Percentiles rank a stretch among this genome's conserved stretches.
phyloP scores from a whole-genome alignment of 2,888 invertebrate species.

The Meiosimyza decipiens region DNA sequence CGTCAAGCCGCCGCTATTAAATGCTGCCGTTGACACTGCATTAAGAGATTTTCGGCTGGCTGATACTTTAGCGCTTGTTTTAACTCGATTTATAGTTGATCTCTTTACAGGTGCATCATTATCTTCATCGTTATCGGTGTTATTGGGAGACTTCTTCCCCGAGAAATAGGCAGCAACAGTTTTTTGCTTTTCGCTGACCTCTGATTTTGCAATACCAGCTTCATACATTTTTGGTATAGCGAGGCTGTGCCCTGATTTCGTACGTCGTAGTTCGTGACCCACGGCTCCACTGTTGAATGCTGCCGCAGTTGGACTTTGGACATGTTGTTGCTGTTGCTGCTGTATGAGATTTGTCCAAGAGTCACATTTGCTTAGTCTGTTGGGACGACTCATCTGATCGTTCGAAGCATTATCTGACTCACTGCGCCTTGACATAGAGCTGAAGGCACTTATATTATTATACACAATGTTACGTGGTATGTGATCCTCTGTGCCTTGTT shows the following conservation, averaged over 20 bases:
- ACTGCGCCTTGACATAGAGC: slow-evolving; percentile 60
- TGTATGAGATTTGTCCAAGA: slow-evolving; percentile 81
- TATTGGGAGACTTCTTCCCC: slow-evolving; percentile 67
- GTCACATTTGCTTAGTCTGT: slow-evolving; percentile 75
- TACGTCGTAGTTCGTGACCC: slow-evolving; percentile 64
- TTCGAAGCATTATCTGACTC: slow-evolving; percentile 30
- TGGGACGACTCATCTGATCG: slow-evolving; percentile 45
- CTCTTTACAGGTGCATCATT: slow-evolving; percentile 51
- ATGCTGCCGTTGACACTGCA: slow-evolving; percentile 46
- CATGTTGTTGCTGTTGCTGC: neutral
- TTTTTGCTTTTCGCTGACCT: slow-evolving; percentile 76
- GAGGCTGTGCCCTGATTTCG: slow-evolving; percentile 81
- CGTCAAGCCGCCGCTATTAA: slow-evolving; percentile 68
- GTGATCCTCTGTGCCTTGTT: slow-evolving; percentile 55
- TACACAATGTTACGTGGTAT: slow-evolving; percentile 64
- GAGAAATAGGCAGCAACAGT: slow-evolving; percentile 81
- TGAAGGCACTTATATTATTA: slow-evolving; percentile 63
- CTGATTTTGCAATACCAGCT: slow-evolving; percentile 78
- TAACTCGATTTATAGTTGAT: slow-evolving; percentile 66
- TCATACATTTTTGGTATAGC: slow-evolving; percentile 84
- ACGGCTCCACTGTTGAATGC: slow-evolving; percentile 49
- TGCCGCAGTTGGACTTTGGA: slow-evolving; percentile 52
- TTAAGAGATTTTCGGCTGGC: slow-evolving; percentile 64
- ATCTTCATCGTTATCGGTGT: slow-evolving; percentile 31
- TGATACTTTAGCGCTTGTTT: slow-evolving; percentile 69